These are phyloP conservation scores for Epiperipatus broadwayi DNA, from an alignment of 2,888 invertebrate species.

Conservation along the genomic window DNA sequence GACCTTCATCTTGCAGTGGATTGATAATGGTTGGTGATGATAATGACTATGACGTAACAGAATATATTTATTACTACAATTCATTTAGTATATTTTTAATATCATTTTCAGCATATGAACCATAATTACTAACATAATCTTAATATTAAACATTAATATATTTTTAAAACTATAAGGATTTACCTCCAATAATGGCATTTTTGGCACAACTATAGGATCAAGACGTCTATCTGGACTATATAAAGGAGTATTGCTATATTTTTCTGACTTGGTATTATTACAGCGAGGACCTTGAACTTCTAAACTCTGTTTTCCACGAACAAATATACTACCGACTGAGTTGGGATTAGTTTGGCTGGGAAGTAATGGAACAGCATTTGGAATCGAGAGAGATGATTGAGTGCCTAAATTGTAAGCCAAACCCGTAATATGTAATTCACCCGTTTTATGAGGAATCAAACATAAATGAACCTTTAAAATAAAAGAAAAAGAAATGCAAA, in stretches of 20 bases:
- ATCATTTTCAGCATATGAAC: no score
- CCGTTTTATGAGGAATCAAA: slow-evolving; percentile 50
- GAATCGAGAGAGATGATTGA: no score
- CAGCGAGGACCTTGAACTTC: slow-evolving; percentile 37
- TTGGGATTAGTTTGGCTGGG: no score
- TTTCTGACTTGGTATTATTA: slow-evolving; percentile 36
- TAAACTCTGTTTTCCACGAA: slow-evolving; percentile 29
- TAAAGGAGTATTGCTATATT: slow-evolving; percentile 29
- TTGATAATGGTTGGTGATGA: no score
- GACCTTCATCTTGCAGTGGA: no score
- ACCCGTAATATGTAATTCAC: slow-evolving; percentile 51
- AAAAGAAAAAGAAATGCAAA: no score
- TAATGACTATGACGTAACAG: no score
- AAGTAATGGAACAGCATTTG: no score
- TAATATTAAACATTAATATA: slow-evolving; percentile 8
- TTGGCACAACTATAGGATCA: slow-evolving; percentile 50
- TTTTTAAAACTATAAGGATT: slow-evolving; percentile 15
- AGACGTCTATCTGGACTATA: slow-evolving; percentile 47
- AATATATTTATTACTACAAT: no score
- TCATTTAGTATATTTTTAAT: no score
- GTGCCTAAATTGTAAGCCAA: slow-evolving; percentile 41
- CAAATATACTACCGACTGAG: slow-evolving; percentile 20
- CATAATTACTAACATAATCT: slow-evolving; percentile 13
- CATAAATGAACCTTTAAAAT: slow-evolving; percentile 48
- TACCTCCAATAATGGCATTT: slow-evolving; percentile 63